A percentile compares a stretch with the other conserved stretches of the same genome.
Evolutionary conservation across 1,140 invertebrate genomes (phyloP).

Genomic region (Calephelis virginiensis): DNA sequence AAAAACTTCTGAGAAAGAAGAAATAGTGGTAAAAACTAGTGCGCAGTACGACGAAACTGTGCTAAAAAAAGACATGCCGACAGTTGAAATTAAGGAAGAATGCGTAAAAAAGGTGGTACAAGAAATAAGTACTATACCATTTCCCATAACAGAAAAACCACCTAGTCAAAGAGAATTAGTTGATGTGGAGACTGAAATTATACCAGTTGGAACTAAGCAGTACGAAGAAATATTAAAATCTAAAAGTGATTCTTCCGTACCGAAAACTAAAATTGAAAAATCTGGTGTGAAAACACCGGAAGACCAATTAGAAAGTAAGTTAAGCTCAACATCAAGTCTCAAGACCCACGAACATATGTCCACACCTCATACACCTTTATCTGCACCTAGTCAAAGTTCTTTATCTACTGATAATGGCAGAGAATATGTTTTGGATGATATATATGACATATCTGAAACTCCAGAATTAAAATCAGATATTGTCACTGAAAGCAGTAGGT

Average conservation of each 20-base stretch:
- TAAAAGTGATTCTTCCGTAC: slow-evolving; percentile 71
- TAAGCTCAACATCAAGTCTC: slow-evolving; percentile 70
- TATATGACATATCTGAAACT: slow-evolving; percentile 80
- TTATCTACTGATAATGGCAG: slow-evolving; percentile 82
- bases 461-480: slow-evolving; percentile 74
- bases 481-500: slow-evolving; percentile 74
- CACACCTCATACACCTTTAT: slow-evolving; percentile 80
- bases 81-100: slow-evolving; percentile 49
- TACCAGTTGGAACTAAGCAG: slow-evolving; percentile 64
- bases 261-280: slow-evolving; percentile 69
- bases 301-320: slow-evolving; percentile 59
- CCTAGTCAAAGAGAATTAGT: slow-evolving; percentile 64
- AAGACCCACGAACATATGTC: slow-evolving; percentile 75
- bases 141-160: slow-evolving; percentile 57
- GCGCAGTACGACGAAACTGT: slow-evolving; percentile 40
- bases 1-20: slow-evolving; percentile 36
- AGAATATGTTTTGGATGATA: slow-evolving; percentile 81
- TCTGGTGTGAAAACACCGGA: slow-evolving; percentile 51
- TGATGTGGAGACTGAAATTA: slow-evolving; percentile 71
- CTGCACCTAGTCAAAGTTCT: slow-evolving; percentile 81
- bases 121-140: slow-evolving; percentile 60
- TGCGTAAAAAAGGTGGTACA: slow-evolving; percentile 55
- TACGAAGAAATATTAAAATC: slow-evolving; percentile 76
- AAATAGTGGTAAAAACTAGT: slow-evolving; percentile 39
- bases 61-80: slow-evolving; percentile 24